These are phyloP conservation scores for Baccha elongata DNA, from an alignment of 2,888 invertebrate species.

Conservation along the genomic window DNA sequence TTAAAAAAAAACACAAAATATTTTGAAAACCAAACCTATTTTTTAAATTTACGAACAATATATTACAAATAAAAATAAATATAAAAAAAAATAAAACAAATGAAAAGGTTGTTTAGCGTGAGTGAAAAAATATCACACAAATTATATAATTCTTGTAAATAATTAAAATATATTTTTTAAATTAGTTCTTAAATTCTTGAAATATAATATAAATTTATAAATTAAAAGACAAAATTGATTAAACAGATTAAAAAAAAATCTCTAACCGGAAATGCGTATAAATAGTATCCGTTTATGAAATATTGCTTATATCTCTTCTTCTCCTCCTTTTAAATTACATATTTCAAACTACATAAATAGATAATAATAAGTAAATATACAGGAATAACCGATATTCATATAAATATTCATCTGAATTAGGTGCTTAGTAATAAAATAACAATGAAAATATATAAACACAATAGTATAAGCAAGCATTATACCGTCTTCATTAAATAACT, in stretches of 20 bases:
- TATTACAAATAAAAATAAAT: slow-evolving; percentile 16
- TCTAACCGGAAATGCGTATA: slow-evolving; percentile 44
- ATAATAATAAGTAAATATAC: slow-evolving; percentile 27
- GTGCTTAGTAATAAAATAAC: slow-evolving; percentile 45
- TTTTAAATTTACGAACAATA: slow-evolving; percentile 19
- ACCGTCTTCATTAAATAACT: slow-evolving; percentile 46
- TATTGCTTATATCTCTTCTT: slow-evolving; percentile 53
- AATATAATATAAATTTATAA: slow-evolving; percentile 24
- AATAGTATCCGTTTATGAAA: slow-evolving; percentile 43
- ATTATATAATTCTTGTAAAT: slow-evolving; percentile 51
- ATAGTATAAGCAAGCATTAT: slow-evolving; percentile 32
- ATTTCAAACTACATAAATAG: slow-evolving; percentile 18
- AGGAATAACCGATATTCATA: slow-evolving; percentile 56
- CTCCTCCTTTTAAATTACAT: slow-evolving; percentile 23
- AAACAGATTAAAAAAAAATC: slow-evolving; percentile 75
- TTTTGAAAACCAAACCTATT: slow-evolving; percentile 36
- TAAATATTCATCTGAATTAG: slow-evolving; percentile 59
- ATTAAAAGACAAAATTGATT: slow-evolving; percentile 74
- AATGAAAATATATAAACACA: not conserved
- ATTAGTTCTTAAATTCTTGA: slow-evolving; percentile 44
- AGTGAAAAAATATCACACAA: slow-evolving; percentile 60
- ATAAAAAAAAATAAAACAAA: slow-evolving; percentile 27
- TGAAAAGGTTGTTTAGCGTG: slow-evolving; percentile 64
- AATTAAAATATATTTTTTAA: slow-evolving; percentile 22
- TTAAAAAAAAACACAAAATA: slow-evolving; percentile 32